A percentile compares a stretch with the other conserved stretches of the same genome.
phyloP scores from a whole-genome alignment of 2,797 vertebrate genomes.

The Sebastes cheni region DNA sequence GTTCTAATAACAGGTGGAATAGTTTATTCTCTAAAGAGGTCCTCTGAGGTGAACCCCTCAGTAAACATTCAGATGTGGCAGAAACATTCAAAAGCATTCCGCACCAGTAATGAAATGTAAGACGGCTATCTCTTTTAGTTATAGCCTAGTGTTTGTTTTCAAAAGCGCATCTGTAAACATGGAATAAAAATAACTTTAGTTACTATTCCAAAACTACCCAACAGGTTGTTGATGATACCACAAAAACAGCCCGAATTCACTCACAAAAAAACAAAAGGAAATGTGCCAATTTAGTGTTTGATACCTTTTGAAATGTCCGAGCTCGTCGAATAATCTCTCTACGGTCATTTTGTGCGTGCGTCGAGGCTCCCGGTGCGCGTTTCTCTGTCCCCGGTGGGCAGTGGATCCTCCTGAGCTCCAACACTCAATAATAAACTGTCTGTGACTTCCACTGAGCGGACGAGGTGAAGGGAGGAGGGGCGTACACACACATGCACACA shows the following conservation, averaged over 20 bases:
- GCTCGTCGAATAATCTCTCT: conserved; percentile 82
- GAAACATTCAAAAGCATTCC: neutral
- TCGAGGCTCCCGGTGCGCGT: conserved; percentile 26
- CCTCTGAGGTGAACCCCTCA: neutral
- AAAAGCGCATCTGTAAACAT: neutral
- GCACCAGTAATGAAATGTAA: neutral
- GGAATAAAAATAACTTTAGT: neutral
- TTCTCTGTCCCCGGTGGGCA: neutral
- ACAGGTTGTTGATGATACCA: neutral
- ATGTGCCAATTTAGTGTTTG: neutral
- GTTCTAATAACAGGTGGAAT: neutral
- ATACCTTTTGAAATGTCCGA: conserved; percentile 85
- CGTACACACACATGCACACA: neutral
- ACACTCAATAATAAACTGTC: conserved; percentile 2
- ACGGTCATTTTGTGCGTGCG: conserved; percentile 68
- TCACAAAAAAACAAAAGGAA: neutral
- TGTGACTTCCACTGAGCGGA: neutral
- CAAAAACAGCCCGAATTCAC: rapidly evolving
- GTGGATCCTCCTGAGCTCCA: conserved; percentile 15
- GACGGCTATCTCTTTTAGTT: rapidly evolving
- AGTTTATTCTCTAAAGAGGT: neutral
- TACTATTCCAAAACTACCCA: neutral
- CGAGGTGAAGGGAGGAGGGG: conserved; percentile 46
- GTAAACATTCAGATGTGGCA: neutral
- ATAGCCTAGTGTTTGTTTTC: neutral